Evolutionary conservation across 2,797 vertebrate species (phyloP).

Genomic region (Triplophysa bombifrons): DNA sequence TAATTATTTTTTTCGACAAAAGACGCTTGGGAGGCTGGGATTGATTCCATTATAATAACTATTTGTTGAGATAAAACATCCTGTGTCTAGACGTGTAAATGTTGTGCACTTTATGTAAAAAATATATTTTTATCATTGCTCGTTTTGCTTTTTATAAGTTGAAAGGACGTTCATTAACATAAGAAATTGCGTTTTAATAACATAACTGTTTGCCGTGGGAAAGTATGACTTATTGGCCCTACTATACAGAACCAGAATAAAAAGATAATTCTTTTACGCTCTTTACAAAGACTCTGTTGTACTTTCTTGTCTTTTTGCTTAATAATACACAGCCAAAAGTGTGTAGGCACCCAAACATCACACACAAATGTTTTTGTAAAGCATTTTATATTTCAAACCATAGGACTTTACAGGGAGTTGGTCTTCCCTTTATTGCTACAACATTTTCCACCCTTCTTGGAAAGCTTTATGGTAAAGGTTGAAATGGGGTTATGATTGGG

Average conservation of each 20-base stretch:
- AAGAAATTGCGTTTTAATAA: too few relatives aligned
- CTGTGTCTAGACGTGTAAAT: not conserved
- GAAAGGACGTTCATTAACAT: not conserved
- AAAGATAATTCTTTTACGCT: not conserved
- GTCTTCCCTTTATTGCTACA: not conserved
- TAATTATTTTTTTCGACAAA: constrained; percentile 69
- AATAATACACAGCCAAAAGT: not conserved
- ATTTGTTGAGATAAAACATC: constrained; percentile 71
- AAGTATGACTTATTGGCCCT: not conserved
- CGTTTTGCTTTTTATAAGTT: not conserved
- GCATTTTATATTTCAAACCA: not conserved
- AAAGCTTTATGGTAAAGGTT: not conserved
- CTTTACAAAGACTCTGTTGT: not conserved
- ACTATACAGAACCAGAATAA: not conserved
- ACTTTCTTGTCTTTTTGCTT: not conserved
- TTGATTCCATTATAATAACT: constrained; percentile 78
- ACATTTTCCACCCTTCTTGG: not conserved
- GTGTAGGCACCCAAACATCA: too few relatives aligned
- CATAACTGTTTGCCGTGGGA: too few relatives aligned
- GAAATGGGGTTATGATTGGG: not conserved
- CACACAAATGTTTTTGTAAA: not conserved
- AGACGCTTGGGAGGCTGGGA: constrained; percentile 69
- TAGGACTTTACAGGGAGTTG: not conserved
- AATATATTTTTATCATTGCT: not conserved
- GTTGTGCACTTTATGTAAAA: not conserved